Evolutionary conservation across 1,140 invertebrate species (phyloP), one percentile per base, ranked within the genome.

Genomic region (Gonatopus flavifemur): DNA sequence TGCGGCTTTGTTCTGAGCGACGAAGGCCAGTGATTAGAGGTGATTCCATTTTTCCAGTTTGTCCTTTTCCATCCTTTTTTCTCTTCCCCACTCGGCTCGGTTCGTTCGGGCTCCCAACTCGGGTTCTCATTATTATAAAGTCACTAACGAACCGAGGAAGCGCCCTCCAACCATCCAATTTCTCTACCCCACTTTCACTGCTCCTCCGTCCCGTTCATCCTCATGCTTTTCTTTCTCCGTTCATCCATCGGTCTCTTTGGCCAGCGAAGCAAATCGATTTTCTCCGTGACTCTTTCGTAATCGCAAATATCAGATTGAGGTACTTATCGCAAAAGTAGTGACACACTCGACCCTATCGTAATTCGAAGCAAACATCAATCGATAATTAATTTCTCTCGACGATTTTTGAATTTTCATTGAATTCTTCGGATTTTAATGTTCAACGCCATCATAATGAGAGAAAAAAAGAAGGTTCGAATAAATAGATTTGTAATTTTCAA

Each of bases 101-200:
- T n/a, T n/a, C n/a, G n/a, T n/a, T 35, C 19, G 33, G 32, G 42
- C 47, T 31, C 22, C 25, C 44, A 22, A 15, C 35, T n/a, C 40
- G 33, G 53, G 35, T 52, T 64, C 61, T 59, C 52, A 64, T 67
- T 65, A 69, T 69, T 57, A 66, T 62, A 62, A 70, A 72, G 66
- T 70, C 65, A 58, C 67, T 72, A 70, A 70, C 63, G 69, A 70
- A 72, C 58, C 56, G 48, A 47, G 57, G 59, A 61, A 65, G 57
- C 55, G 46, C 50, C 57, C 35, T 41, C 18, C 49, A 39, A 49
- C 46, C 46, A 24, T 56, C 33, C 44, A 57, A 51, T 57, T 59
- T 60, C 57, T 60, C 50, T 38, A 24, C 33, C 31, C 28, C 33
- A 18, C 36, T 3, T 2, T 21, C 16, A 31, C 39, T 33, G 10